Conservation (phyloP, 2,888 invertebrate species). For the Ethmia dodecea region DNA sequence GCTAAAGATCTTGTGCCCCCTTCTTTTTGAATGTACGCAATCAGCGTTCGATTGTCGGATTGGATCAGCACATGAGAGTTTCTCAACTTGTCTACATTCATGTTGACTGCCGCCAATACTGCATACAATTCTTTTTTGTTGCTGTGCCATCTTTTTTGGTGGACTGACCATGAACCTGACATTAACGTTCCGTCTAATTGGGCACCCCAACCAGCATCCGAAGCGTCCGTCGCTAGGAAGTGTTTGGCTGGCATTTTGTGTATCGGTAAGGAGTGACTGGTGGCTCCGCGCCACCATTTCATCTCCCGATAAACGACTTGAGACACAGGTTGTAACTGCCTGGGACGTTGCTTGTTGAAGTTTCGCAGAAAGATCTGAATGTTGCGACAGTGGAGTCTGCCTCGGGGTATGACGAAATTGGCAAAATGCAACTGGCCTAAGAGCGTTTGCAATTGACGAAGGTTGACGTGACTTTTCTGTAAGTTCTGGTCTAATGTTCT, state of each 20-base stretch:
- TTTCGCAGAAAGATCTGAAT: background rate
- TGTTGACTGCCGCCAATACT: conserved; percentile 13
- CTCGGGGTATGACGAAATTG: background rate
- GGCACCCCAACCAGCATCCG: conserved; percentile 19
- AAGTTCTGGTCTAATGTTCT: conserved; percentile 2
- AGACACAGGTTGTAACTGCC: conserved; percentile 10
- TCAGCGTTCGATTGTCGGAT: conserved; percentile 21
- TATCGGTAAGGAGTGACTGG: conserved; percentile 6
- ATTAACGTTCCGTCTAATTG: conserved; percentile 14
- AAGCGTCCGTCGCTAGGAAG: conserved; percentile 17
- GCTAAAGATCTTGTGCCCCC: conserved; percentile 20
- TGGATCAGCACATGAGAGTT: conserved; percentile 12
- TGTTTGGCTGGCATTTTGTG: conserved; percentile 14
- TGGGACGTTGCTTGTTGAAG: background rate
- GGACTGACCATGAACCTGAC: conserved; percentile 13
- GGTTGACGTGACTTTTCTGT: conserved; percentile 6
- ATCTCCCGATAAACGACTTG: conserved; percentile 10
- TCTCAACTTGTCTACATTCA: conserved; percentile 4
- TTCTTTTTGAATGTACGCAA: conserved; percentile 21
- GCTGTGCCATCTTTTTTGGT: conserved; percentile 19
- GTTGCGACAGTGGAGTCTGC: background rate
- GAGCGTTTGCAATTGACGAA: background rate
- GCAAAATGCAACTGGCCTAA: background rate
- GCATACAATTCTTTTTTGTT: conserved; percentile 23
- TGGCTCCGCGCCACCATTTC: conserved; percentile 15